Evolutionary conservation across 2,888 invertebrate genomes (phyloP), one percentile per base, ranked within the genome.

Genomic region (Xestia sexstrigata): DNA sequence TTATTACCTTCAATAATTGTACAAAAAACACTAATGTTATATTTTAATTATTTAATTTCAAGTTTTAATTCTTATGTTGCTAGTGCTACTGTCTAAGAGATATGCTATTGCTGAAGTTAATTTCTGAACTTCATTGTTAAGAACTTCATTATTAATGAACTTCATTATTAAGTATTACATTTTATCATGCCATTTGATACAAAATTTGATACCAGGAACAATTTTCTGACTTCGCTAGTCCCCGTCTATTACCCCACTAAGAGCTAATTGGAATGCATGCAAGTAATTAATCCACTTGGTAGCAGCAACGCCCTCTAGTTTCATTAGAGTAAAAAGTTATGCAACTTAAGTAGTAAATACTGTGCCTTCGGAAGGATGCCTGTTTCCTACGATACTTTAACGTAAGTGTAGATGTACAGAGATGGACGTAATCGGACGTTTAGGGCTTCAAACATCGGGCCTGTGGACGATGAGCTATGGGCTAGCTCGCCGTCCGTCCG

Each of bases 281-380:
- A 70, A 80, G 84, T 86, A 89, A 92, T 91, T 89, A 91, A 90
- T 91, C 88, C 85, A 78, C 81, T 81, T 84, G 81, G 78, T 85
- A 72, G 79, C 77, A 83, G 88, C 83, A 79, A 86, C 89, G 89
- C 90, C 90, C 89, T 89, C 83, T 80, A 82, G 81, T 89, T 90
- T 90, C 87, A 89, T 91, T 89, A 86, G 81, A 86, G 89, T 89
- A 87, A 88, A 90, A 89, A 90, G 87, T 90, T 87, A 80, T 84
- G 84, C 84, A 85, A 81, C 84, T 87, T 84, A 87, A 83, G 55
- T 23, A 69, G 55, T 86, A 88, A 89, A 87, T 84, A 79, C 67
- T 74, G 76, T n/a, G 42, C 13, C 30, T 63, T 30, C 30, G 39
- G 15, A 62, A 72, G 65, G 70, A 63, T 68, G 65, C 74, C 71